Conservation (phyloP, 2,888 invertebrate species). For the Leptinotarsa peninsularis region DNA sequence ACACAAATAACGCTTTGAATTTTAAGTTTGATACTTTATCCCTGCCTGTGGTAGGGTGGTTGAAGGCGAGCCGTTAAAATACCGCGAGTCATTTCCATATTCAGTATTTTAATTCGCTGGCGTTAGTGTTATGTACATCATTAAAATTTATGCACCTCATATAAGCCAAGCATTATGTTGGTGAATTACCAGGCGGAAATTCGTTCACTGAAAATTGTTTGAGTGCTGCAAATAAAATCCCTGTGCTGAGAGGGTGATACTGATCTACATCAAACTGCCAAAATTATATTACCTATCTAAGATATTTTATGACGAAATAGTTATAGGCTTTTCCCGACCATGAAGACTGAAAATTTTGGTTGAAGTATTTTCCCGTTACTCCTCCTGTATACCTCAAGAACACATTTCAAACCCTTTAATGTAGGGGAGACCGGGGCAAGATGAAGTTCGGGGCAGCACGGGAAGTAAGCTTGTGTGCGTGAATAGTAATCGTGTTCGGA, state of each 20-base stretch:
- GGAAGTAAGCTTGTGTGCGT: too few relatives aligned
- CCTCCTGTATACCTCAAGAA: too few relatives aligned
- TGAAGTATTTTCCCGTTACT: too few relatives aligned
- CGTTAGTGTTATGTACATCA: constrained; percentile 10
- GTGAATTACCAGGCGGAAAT: not conserved
- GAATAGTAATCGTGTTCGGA: too few relatives aligned
- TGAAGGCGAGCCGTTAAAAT: not conserved
- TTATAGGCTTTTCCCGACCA: too few relatives aligned
- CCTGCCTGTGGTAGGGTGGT: not conserved
- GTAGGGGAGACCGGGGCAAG: too few relatives aligned
- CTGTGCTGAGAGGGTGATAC: not conserved
- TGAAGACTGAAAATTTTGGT: too few relatives aligned
- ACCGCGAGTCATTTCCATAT: not conserved
- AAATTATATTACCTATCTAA: not conserved
- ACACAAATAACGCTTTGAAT: too few relatives aligned
- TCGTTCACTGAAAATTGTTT: constrained; percentile 6
- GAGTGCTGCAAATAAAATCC: constrained; percentile 5
- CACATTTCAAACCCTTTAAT: too few relatives aligned
- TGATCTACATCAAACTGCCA: not conserved
- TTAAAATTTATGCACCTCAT: not conserved
- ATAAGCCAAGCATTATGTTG: not conserved
- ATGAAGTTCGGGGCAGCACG: too few relatives aligned
- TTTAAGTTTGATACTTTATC: too few relatives aligned
- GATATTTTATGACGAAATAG: not conserved
- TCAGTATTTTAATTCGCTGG: constrained; percentile 5